These are phyloP conservation scores for Mythimna pallens DNA, from an alignment of 2,888 invertebrate genomes.

Conservation along the genomic window DNA sequence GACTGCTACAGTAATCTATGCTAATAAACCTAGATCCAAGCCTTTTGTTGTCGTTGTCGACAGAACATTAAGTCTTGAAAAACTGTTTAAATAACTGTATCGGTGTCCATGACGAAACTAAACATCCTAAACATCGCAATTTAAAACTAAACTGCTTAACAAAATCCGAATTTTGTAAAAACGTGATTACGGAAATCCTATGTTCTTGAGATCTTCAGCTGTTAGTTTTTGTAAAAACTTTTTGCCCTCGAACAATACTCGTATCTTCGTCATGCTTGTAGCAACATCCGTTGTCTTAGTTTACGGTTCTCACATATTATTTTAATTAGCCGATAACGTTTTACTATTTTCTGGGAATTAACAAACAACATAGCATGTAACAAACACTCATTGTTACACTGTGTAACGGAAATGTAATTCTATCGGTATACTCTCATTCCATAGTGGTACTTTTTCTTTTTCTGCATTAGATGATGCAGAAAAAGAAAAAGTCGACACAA, in stretches of 20 bases:
- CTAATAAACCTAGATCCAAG: not conserved
- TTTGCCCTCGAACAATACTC: conserved; percentile 56
- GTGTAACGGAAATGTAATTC: conserved; percentile 26
- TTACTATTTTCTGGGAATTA: conserved; percentile 44
- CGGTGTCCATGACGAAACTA: conserved; percentile 2
- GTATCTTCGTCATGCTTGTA: conserved; percentile 50
- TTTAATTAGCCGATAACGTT: conserved; percentile 43
- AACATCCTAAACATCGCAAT: conserved; percentile 15
- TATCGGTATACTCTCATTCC: conserved; percentile 14
- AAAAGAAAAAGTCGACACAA: too few species aligned
- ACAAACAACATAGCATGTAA: conserved; percentile 25
- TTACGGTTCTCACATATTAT: conserved; percentile 58
- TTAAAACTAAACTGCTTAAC: conserved; percentile 7
- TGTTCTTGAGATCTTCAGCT: conserved; percentile 63
- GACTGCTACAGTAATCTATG: not conserved
- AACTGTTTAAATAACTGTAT: conserved; percentile 21
- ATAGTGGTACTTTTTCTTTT: conserved; percentile 4
- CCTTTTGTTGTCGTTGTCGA: not conserved
- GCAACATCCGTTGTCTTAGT: conserved; percentile 63
- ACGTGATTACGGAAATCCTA: conserved; percentile 55
- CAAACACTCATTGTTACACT: conserved; percentile 33
- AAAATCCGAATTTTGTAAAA: conserved; percentile 42
- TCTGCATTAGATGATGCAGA: too few species aligned
- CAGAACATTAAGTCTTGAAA: not conserved
- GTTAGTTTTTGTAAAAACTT: conserved; percentile 60